A percentile compares a stretch with the other conserved stretches of the same genome.
phyloP scores from a whole-genome alignment of 2,888 invertebrate species.

The Punctoribates punctum region DNA sequence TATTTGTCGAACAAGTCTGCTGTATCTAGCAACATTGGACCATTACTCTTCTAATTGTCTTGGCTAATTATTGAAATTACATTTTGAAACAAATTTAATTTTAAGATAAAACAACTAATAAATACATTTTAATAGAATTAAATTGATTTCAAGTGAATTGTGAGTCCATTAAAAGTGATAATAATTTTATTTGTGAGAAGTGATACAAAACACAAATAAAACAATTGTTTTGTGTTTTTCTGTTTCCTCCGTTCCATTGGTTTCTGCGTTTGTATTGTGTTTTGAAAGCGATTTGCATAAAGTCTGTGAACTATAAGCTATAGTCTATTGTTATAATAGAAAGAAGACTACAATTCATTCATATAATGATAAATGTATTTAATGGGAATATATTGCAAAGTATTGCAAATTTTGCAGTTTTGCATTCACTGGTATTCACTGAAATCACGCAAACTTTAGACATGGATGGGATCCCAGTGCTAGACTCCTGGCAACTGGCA shows the following conservation, averaged over 20 bases:
- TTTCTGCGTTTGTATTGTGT: conserved; percentile 1
- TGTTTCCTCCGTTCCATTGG: background rate
- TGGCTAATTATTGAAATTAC: too few species aligned
- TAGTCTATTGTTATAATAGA: conserved; percentile 4
- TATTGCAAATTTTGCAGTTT: conserved; percentile 26
- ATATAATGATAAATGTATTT: conserved; percentile 33
- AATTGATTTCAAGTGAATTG: too few species aligned
- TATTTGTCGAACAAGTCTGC: too few species aligned
- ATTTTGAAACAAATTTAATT: too few species aligned
- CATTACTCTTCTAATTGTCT: too few species aligned
- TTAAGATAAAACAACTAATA: too few species aligned
- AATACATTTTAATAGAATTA: too few species aligned
- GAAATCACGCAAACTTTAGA: conserved; percentile 35
- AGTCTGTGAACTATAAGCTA: background rate
- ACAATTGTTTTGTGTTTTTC: background rate
- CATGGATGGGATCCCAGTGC: conserved; percentile 18
- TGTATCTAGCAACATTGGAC: too few species aligned
- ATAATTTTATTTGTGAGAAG: background rate
- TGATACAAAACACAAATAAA: conserved; percentile 10
- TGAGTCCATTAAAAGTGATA: too few species aligned
- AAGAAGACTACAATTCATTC: background rate
- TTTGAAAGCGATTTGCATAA: conserved; percentile 25
- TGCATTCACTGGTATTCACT: conserved; percentile 4
- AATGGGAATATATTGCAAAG: conserved; percentile 18
- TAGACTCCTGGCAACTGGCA: background rate